Evolutionary conservation across 2,797 vertebrate species (phyloP), one percentile per base, ranked within the genome.

Genomic region (Sebastes dallii): DNA sequence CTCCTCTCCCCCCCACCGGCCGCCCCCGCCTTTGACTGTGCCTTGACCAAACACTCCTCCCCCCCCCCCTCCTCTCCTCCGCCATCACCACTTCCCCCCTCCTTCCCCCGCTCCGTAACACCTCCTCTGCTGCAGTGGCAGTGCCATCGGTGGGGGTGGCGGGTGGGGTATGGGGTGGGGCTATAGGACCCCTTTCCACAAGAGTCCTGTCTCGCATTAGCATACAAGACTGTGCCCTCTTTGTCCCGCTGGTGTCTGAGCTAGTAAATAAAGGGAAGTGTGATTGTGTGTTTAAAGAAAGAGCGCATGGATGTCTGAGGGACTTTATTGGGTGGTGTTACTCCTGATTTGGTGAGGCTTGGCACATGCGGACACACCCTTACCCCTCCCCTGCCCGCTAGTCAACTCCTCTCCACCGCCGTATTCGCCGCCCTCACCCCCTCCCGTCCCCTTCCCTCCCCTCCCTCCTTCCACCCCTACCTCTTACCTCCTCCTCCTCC

Each of bases 371-470:
- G 90, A 89, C 84, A 78, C 73, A 61, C 79, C 36, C 83, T 71
- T 62, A 25, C 87, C 77, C 59, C 42, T 64, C 46, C 81, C 78
- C 82, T 74, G 84, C 86, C 91, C 89, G 85, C 91, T 84, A 83
- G 90, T 83, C 82, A 83, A 90, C 87, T 86, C 85, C 85, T 83
- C 77, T 89, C 82, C 87, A 90, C 89, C 94, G 91, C 94, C 94
- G 92, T 92, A 85, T 85, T 93, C 94, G 93, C 95, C 93, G 92
- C 86, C 92, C 83, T 80, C 75, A 79, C 59, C 60, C 61, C 50
- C 50, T 58, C 61, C 50, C 42, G 73, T 75, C 64, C 27, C 80
- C 32, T 29, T 32, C 32, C 80, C 29, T 29, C 36, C 32, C 80
- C 55, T 30, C 62, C 62, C 76, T 60, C 42, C 74, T 50, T 46